Conservation (phyloP, 2,113 vertebrate genomes). For the Nycticryphes semicollaris region DNA sequence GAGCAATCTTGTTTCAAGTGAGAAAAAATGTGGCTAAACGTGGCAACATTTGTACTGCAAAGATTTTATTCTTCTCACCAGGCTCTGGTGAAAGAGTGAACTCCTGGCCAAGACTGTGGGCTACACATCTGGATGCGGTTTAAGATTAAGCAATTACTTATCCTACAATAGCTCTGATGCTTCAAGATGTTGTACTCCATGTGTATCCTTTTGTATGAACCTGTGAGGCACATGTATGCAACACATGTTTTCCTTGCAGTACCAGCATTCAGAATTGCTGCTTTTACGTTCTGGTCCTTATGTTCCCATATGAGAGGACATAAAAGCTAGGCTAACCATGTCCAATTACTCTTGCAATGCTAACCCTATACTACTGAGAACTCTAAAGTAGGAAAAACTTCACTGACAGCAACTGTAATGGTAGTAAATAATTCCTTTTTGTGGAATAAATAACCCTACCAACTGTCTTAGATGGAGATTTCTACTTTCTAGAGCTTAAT, state of each 20-base stretch:
- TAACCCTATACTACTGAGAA: not conserved
- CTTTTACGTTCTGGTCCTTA: not conserved
- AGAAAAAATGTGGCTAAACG: not conserved
- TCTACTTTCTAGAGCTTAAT: not conserved
- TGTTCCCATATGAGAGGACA: not conserved
- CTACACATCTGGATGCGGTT: not conserved
- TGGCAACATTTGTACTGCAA: slow-evolving; percentile 2
- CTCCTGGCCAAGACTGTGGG: not conserved
- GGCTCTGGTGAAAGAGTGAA: not conserved
- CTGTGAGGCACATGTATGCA: slow-evolving; percentile 35
- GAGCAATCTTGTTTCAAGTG: not conserved
- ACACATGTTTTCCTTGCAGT: not conserved
- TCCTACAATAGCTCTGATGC: slow-evolving; percentile 8
- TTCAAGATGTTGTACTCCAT: not conserved
- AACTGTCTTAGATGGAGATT: not conserved
- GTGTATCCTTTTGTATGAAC: not conserved
- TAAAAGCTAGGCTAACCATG: not conserved
- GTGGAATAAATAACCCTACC: not conserved
- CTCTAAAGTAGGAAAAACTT: not conserved
- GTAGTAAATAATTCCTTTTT: not conserved
- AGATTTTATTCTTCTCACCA: not conserved
- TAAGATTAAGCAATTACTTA: slow-evolving; percentile 46
- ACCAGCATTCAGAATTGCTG: not conserved
- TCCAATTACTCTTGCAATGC: not conserved
- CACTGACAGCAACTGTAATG: not conserved